phyloP scores from a whole-genome alignment of 1,140 invertebrate species.

The Arion vulgaris region DNA sequence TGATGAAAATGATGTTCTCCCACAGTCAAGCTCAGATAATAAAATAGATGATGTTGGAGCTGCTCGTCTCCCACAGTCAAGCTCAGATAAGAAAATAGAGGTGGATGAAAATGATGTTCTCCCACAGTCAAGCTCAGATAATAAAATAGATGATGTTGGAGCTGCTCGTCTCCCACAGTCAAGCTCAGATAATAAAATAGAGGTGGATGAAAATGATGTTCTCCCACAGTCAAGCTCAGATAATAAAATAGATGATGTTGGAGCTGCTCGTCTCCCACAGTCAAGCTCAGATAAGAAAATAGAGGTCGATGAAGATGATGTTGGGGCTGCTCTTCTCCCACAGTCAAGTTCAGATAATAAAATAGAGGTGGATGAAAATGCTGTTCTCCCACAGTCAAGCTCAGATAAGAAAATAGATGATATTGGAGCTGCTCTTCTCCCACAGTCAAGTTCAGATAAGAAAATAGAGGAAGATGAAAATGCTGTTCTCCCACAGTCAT shows the following conservation, averaged over 20 bases:
- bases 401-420: not conserved
- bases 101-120: not conserved
- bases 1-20: not conserved
- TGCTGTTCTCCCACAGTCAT: not conserved
- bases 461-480: not conserved
- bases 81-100: not conserved
- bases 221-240: not conserved
- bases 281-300: not conserved
- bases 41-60: not conserved
- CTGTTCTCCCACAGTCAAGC: not conserved
- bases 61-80: not conserved
- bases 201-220: not conserved
- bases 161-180: not conserved
- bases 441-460: not conserved
- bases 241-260: not conserved
- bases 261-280: not conserved
- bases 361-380: not conserved
- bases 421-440: not conserved
- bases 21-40: not conserved
- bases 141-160: not conserved
- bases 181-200: not conserved
- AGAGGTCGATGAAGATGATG: not conserved
- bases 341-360: not conserved
- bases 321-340: no score
- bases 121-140: not conserved